phyloP scores from a whole-genome alignment of 2,113 vertebrate species.

The Monopterus albus region DNA sequence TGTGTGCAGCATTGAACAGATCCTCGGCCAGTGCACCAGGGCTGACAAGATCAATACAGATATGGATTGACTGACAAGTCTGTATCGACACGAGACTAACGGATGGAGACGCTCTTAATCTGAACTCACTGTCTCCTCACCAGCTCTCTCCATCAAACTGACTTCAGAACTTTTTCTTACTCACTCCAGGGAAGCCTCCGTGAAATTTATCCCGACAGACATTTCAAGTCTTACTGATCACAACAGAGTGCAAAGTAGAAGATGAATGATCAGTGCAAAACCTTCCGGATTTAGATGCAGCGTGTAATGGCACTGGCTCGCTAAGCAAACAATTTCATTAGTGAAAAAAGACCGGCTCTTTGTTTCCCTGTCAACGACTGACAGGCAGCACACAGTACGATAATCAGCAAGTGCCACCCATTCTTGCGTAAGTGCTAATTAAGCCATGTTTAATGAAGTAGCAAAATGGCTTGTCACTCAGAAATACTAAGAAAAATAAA shows the following conservation, averaged over 20 bases:
- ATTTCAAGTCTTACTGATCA: constrained; percentile 37
- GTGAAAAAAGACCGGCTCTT: constrained; percentile 3
- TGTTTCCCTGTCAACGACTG: constrained; percentile 49
- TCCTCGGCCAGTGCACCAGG: neutral
- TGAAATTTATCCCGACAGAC: constrained; percentile 29
- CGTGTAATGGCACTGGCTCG: constrained; percentile 13
- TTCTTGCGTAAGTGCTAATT: constrained; percentile 49
- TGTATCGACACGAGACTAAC: constrained; percentile 34
- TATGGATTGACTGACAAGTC: constrained; percentile 58
- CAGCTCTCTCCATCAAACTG: constrained; percentile 27
- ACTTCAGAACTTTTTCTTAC: constrained; percentile 29
- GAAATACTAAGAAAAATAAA: constrained; percentile 22
- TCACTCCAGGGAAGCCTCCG: constrained; percentile 1
- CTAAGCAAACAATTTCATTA: constrained; percentile 54
- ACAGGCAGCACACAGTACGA: constrained; percentile 46
- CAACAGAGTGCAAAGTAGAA: neutral
- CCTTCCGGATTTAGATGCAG: constrained; percentile 28
- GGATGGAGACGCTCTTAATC: constrained; percentile 27
- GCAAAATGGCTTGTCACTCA: constrained; percentile 55
- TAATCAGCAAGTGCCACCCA: constrained; percentile 50
- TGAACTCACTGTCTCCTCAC: neutral
- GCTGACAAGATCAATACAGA: constrained; percentile 54
- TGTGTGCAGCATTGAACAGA: constrained; percentile 15
- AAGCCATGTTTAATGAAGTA: constrained; percentile 50
- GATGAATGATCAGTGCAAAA: constrained; percentile 12